Evolutionary conservation across 2,888 invertebrate genomes (phyloP), one percentile per base, ranked within the genome.

Genomic region (Platycnemis pennipes): DNA sequence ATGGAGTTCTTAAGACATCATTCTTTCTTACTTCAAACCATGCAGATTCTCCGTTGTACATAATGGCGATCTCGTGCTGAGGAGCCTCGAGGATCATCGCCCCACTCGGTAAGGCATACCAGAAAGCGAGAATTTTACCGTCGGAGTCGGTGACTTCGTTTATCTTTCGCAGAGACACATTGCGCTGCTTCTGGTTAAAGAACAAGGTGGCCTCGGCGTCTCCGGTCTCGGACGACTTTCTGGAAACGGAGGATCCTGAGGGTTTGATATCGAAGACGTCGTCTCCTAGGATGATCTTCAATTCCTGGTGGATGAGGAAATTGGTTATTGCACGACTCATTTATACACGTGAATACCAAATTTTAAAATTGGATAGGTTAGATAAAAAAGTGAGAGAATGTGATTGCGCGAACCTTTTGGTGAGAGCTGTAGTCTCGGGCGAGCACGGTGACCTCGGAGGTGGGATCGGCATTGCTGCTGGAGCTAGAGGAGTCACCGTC

Each of bases 1-100:
- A 11, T 56, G 3, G 22, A 56, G 49, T 49, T 49, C 49, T 49
- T 49, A 11, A 49, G 7, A 26, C 16, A 26, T 63, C 19, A 19
- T 63, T 5, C 22, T 16, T 7, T 0, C 95, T 94, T 63, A 95
- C 95, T 49, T 95, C 95, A 44, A 96, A 95, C 95, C 97, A 97
- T n/a, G 97, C 95, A 56, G 97, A 97, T 94, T 97, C 95, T 37
- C 98, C 98, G 95, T 98, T 98, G 95, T 97, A 98, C 95, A 97
- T 96, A 0, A 97, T 95, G 44, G 97, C 96, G 94, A 98, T 96
- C 53, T 96, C 97, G 91, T 97, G 96, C 53, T 95, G 94, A 95
- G 94, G 96, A 96, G 95, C 97, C 96, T 49, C 88, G 37, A 98
- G 95, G 94, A 97, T 96, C n/a, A 98, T 96, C 91, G 97, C 97